Evolutionary conservation across 2,797 vertebrate genomes (phyloP), one percentile per base, ranked within the genome.

Genomic region (Acipenser oxyrinchus): DNA sequence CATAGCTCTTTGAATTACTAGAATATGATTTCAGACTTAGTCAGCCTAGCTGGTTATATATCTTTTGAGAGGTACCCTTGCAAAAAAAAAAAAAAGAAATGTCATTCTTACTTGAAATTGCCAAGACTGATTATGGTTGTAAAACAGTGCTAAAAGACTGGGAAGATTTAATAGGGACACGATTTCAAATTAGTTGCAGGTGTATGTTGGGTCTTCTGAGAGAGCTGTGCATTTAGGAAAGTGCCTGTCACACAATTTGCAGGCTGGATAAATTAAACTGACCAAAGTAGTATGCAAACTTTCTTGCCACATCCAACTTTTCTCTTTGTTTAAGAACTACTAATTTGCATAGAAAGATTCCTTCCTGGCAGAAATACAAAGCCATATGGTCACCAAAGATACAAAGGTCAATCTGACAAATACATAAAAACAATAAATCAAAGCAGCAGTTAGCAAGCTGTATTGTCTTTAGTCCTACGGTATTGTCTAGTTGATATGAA

Each of bases 171-270:
- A 76, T 74, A 70, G 65, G 69, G 57, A 66, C 55, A 63, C 72
- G 59, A 70, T 75, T 82, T 75, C 73, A 70, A 70, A 75, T 77
- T 71, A 68, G 67, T 48, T 52, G 78, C 77, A 81, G 79, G 82
- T 80, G 81, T 73, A 65, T 71, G 72, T 70, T 79, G 77, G 73
- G 73, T 77, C 74, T 75, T 66, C n/a, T 62, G 76, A 81, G 76
- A 75, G 79, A 83, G 82, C 75, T 73, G 57, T 81, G 74, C 73
- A 83, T 83, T 86, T 82, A 85, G 77, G 76, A 84, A 83, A 85
- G 77, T 76, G 79, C 68, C 79, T 80, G 79, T 72, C 77, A 76
- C 71, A 82, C 76, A 81, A 73, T 79, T 78, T 71, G 65, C 72
- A 71, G n/a, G 15, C 68, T 85, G 82, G 81, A 75, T 75, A 65